Conservation (phyloP, 2,888 invertebrate species). For the Sarcophaga variegata region DNA sequence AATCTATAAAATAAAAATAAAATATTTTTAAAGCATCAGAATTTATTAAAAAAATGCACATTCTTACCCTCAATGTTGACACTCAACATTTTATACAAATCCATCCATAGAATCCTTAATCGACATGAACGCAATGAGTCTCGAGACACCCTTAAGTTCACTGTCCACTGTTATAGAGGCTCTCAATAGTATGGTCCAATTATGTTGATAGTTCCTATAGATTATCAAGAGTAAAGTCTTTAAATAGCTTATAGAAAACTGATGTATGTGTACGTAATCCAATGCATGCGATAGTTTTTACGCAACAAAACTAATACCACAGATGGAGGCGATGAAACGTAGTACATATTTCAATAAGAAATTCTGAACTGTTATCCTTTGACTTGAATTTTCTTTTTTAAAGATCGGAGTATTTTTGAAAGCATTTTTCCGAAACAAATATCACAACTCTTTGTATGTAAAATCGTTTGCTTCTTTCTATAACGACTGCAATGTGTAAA, state of each 20-base stretch:
- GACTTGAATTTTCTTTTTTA: no score
- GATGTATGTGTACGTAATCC: slow-evolving; percentile 50
- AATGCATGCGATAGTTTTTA: slow-evolving; percentile 69
- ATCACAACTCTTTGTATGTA: no score
- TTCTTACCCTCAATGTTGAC: slow-evolving; percentile 66
- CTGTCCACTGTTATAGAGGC: slow-evolving; percentile 71
- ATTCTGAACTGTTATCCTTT: background rate
- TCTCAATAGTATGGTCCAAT: slow-evolving; percentile 70
- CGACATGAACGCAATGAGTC: slow-evolving; percentile 60
- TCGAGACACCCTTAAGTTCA: slow-evolving; percentile 68
- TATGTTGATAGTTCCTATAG: slow-evolving; percentile 49
- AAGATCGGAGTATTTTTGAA: no score
- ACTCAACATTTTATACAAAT: slow-evolving; percentile 42
- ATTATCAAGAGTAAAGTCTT: slow-evolving; percentile 67
- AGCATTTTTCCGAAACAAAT: no score
- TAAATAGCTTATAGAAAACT: slow-evolving; percentile 54
- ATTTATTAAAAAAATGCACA: background rate
- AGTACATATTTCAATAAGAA: slow-evolving; percentile 40
- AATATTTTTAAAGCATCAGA: no score
- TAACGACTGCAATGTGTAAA: no score
- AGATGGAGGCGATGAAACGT: slow-evolving; percentile 51
- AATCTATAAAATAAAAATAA: slow-evolving; percentile 32
- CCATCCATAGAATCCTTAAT: slow-evolving; percentile 30
- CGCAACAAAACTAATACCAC: slow-evolving; percentile 68
- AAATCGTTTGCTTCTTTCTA: no score